phyloP scores from a whole-genome alignment of 2,113 vertebrate species.

The Nycticorax nycticorax region DNA sequence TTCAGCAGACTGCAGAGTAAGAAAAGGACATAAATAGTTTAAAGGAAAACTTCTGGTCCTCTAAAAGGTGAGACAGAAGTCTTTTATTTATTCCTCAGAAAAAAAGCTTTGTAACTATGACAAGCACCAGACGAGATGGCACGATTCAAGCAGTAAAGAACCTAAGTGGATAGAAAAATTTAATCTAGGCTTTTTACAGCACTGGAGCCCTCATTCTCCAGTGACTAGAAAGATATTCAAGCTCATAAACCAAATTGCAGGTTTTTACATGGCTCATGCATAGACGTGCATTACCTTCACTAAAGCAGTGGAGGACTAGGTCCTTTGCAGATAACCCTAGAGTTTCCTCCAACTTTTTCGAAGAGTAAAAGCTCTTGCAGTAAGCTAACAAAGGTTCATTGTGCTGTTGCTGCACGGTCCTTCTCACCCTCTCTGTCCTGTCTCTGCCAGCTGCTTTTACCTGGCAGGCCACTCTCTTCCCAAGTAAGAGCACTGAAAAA shows the following conservation, averaged over 20 bases:
- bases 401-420: neutral
- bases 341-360: neutral
- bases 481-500: neutral
- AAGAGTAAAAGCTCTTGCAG: neutral
- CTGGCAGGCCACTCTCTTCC: neutral
- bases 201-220: neutral
- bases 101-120: neutral
- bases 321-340: neutral
- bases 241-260: neutral
- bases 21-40: neutral
- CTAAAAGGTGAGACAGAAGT: neutral
- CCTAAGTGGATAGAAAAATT: neutral
- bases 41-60: neutral
- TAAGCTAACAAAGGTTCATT: neutral
- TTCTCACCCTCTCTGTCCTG: neutral
- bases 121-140: neutral
- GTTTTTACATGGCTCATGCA: neutral
- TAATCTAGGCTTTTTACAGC: neutral
- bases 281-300: neutral
- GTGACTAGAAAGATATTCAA: neutral
- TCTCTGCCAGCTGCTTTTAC: neutral
- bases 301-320: neutral
- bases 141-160: neutral
- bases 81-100: slow-evolving; percentile 1
- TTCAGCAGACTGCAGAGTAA: neutral